Evolutionary conservation across 2,888 invertebrate genomes (phyloP), one percentile per base, ranked within the genome.

Genomic region (Apotomis capreana): DNA sequence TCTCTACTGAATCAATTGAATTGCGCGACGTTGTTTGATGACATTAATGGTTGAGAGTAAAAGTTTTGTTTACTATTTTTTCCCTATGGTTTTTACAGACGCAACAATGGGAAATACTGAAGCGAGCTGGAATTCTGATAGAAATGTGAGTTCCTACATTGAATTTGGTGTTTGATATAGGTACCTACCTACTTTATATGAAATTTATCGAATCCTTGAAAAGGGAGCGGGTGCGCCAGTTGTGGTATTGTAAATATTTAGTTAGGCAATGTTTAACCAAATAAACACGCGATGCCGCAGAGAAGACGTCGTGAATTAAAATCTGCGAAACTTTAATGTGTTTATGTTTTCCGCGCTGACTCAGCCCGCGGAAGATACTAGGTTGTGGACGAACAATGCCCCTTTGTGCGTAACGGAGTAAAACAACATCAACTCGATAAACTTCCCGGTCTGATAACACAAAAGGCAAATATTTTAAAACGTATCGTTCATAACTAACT

Each of bases 311-410:
- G 26, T 2, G 40, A 40, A 40, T 40, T 6, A 5, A 40, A 40
- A 40, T 40, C 0, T 40, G 5, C 49, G 49, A 49, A 9, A 1
- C 49, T 49, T 46, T 58, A 63, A 69, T 57, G 67, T 61, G 67
- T 71, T 67, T 61, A 55, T 68, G 67, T 67, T 68, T 57, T 51
- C 44, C 64, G 51, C 13, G 61, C 61, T 71, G 71, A 71, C 40
- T 71, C 67, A 71, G 61, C 61, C 4, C 69, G 55, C 12, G 46
- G 10, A 57, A 10, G 8, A 61, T 37, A 40, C 62, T 54, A 57
- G 37, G 13, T 55, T 62, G 46, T 37, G 58, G 36, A 1, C 12
- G 37, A 67, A 58, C 49, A 51, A 67, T 64, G 63, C 51, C 51
- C 57, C 69, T 64, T 63, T 59, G 69, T 52, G 57, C 8, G 37